These are phyloP conservation scores for Mesembrinibis cayennensis DNA, from an alignment of 2,113 vertebrate genomes.

Conservation along the genomic window DNA sequence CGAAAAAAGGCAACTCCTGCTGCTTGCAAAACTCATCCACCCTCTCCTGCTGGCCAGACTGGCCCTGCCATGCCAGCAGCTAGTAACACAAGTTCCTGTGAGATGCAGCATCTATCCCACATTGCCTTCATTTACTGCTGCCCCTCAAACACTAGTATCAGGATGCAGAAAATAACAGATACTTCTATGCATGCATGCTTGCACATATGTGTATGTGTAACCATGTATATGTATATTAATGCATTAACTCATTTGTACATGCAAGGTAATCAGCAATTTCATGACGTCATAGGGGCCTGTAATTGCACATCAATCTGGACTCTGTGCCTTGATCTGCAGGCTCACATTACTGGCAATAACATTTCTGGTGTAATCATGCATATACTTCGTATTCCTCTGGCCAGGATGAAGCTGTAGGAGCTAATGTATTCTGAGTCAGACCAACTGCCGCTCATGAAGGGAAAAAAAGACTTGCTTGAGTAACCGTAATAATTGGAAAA, in stretches of 20 bases:
- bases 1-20: background rate
- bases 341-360: constrained; percentile 79
- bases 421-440: constrained; percentile 96
- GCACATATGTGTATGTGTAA: background rate
- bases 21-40: background rate
- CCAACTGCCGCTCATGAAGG: constrained; percentile 89
- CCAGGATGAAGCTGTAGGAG: constrained; percentile 89
- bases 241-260: constrained; percentile 13
- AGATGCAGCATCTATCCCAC: background rate
- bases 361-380: constrained; percentile 89
- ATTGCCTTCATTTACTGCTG: background rate
- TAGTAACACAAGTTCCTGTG: background rate
- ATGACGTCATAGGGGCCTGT: constrained; percentile 67
- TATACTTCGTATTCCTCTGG: constrained; percentile 80
- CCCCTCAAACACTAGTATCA: background rate
- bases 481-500: constrained; percentile 99
- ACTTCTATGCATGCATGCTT: background rate
- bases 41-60: background rate
- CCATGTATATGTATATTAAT: background rate
- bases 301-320: constrained; percentile 68
- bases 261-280: constrained; percentile 65
- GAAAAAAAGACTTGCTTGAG: constrained; percentile 92
- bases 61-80: background rate
- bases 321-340: constrained; percentile 65
- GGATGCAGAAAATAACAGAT: constrained; percentile 28